Conservation (phyloP, 2,113 vertebrate species). For the Dolichallabes microphthalmus region DNA sequence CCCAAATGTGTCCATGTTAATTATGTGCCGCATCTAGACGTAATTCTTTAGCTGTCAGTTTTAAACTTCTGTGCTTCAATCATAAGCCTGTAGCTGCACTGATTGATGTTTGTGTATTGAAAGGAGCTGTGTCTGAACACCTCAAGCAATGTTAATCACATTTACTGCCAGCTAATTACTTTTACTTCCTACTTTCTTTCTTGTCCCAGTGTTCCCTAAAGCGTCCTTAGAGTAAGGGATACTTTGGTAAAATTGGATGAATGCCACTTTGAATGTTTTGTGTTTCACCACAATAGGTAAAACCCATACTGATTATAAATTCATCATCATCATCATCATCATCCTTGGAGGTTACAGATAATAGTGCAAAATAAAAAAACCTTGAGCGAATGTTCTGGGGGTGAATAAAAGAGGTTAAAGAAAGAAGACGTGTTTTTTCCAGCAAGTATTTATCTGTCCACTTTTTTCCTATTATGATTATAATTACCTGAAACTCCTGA, state of each 20-base stretch:
- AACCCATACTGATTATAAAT: not conserved
- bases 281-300: not conserved
- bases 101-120: constrained; percentile 21
- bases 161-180: constrained; percentile 5
- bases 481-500: no score
- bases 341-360: not conserved
- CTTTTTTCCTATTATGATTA: no score
- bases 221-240: not conserved
- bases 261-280: not conserved
- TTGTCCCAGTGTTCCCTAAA: not conserved
- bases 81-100: not conserved
- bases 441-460: no score
- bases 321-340: not conserved
- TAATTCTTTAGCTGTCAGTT: not conserved
- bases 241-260: constrained; percentile 10
- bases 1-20: not conserved
- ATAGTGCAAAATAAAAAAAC: no score
- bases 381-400: no score
- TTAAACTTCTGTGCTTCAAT: not conserved
- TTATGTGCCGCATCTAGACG: not conserved
- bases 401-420: no score
- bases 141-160: constrained; percentile 2
- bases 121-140: not conserved
- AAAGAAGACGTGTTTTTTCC: no score
- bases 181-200: not conserved